Evolutionary conservation across 2,113 vertebrate species (phyloP).

Genomic region (Corapipo altera): DNA sequence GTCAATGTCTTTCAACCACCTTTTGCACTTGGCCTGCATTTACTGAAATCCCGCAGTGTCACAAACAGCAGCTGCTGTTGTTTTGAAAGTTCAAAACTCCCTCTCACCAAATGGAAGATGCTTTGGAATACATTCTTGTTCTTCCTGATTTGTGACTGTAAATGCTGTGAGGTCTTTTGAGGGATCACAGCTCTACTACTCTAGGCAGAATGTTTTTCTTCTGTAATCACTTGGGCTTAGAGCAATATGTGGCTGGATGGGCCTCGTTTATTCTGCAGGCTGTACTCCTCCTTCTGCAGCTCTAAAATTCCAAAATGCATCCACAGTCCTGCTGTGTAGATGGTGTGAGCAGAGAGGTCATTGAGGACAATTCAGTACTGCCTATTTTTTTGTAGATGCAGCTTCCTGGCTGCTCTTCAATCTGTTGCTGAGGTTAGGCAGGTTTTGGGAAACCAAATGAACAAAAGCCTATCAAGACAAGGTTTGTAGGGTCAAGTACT

Average conservation of each 20-base stretch:
- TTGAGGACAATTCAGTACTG: not conserved
- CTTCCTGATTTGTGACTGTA: not conserved
- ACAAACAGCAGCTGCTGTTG: not conserved
- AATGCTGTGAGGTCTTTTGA: not conserved
- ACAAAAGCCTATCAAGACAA: not conserved
- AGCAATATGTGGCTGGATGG: not conserved
- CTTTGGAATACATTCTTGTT: not conserved
- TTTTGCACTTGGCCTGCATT: not conserved
- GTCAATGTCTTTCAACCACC: not conserved
- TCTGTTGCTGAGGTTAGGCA: not conserved
- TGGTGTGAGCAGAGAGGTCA: not conserved
- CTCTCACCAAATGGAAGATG: not conserved
- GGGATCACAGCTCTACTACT: not conserved
- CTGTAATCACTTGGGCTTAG: not conserved
- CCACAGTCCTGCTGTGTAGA: not conserved
- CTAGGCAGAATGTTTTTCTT: not conserved
- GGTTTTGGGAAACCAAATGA: not conserved
- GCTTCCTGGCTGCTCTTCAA: not conserved
- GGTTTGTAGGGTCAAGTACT: not conserved
- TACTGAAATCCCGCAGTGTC: not conserved
- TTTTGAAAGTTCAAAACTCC: not conserved
- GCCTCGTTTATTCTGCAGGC: not conserved
- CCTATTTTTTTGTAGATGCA: not conserved
- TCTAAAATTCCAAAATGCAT: not conserved
- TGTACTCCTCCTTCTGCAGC: not conserved